Conservation (phyloP, 1,140 invertebrate species). For the Macrotrachela quadricornifera region DNA sequence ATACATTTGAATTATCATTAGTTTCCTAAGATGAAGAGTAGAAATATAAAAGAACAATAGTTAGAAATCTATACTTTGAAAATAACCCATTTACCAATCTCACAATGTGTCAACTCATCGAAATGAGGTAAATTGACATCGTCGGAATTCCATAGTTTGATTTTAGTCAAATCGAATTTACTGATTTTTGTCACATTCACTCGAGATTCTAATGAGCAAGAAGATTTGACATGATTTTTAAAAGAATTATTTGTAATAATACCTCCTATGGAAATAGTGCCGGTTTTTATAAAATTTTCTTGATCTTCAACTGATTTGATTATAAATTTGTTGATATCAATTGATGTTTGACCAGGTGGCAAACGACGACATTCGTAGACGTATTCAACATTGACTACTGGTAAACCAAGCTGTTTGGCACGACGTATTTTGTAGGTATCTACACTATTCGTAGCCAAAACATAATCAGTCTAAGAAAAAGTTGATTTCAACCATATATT, state of each 20-base stretch:
- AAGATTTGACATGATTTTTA: background rate
- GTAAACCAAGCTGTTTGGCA: conserved; percentile 13
- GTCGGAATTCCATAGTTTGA: no score
- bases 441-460: no score
- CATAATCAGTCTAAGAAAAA: no score
- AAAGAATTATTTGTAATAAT: background rate
- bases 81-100: no score
- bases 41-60: background rate
- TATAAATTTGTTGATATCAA: conserved; percentile 11
- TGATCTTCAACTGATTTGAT: conserved; percentile 8
- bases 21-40: background rate
- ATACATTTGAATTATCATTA: background rate
- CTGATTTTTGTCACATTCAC: background rate
- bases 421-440: no score
- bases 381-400: conserved; percentile 17
- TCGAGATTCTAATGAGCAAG: background rate
- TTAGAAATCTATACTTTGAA: no score
- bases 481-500: no score
- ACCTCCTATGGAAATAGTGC: background rate
- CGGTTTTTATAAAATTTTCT: background rate
- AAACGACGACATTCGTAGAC: conserved; percentile 13
- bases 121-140: no score
- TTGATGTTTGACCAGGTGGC: no score
- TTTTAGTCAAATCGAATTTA: no score
- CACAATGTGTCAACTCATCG: no score